Conservation (phyloP, 2,888 invertebrate genomes). For the Gymnosoma rotundatum region DNA sequence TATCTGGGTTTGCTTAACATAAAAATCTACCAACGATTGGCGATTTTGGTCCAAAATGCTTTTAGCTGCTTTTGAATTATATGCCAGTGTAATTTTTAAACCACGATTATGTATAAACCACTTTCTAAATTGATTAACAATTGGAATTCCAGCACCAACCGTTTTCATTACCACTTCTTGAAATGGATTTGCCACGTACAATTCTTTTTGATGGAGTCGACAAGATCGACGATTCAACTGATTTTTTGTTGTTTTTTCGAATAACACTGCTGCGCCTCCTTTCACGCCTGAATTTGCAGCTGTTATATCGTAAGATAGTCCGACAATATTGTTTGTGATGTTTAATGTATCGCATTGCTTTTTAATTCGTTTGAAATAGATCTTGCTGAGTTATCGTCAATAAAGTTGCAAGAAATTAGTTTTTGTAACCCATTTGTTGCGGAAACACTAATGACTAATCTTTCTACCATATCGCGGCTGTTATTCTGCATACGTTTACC, state of each 20-base stretch:
- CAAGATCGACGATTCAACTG: slow-evolving; percentile 20
- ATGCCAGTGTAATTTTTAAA: slow-evolving; percentile 10
- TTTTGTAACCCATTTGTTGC: slow-evolving; percentile 14
- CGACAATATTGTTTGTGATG: slow-evolving; percentile 27
- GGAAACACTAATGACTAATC: slow-evolving; percentile 16
- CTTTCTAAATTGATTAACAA: slow-evolving; percentile 4
- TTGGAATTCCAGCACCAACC: not conserved
- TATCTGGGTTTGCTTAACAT: slow-evolving; percentile 13
- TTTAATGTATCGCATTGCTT: slow-evolving; percentile 12
- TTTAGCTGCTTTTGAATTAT: slow-evolving; percentile 6
- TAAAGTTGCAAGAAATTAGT: slow-evolving; percentile 27
- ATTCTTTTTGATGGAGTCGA: slow-evolving; percentile 28
- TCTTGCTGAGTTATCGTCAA: slow-evolving; percentile 5
- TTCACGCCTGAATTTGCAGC: slow-evolving; percentile 19
- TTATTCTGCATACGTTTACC: not conserved
- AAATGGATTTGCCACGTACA: slow-evolving; percentile 23
- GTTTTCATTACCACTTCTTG: slow-evolving; percentile 11
- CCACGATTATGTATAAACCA: too few species aligned
- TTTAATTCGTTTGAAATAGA: not conserved
- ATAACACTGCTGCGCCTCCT: slow-evolving; percentile 14
- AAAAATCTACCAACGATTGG: slow-evolving; percentile 1
- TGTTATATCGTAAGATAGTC: slow-evolving; percentile 26
- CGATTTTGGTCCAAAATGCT: not conserved
- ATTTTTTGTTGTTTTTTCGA: slow-evolving; percentile 14
- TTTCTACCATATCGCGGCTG: slow-evolving; percentile 3